Conservation (phyloP, 92 coral and sea anemone species). For the Plumapathes pennacea region DNA sequence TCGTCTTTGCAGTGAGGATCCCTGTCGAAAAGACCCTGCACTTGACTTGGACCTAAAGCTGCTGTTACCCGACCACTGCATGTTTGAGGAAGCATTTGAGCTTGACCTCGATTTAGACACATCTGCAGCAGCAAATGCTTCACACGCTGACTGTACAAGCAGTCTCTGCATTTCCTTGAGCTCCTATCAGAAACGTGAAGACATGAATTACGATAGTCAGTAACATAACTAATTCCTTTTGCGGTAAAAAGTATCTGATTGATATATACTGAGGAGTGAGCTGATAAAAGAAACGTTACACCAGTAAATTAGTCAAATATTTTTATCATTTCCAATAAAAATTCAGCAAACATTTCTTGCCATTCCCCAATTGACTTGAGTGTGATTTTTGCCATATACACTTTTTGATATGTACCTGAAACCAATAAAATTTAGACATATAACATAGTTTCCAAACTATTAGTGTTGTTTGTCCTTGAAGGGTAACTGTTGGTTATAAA, state of each 20-base stretch:
- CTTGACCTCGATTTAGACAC: constrained; percentile 89
- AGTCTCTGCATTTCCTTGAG: constrained; percentile 95
- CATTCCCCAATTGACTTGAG: too few species aligned
- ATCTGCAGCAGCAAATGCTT: constrained; percentile 87
- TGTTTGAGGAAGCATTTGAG: constrained; percentile 75
- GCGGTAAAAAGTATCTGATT: background rate
- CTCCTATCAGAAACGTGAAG: constrained; percentile 43
- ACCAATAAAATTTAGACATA: too few species aligned
- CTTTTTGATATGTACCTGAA: too few species aligned
- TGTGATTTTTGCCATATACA: too few species aligned
- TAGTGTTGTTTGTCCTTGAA: too few species aligned
- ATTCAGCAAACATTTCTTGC: too few species aligned
- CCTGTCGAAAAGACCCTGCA: constrained; percentile 52
- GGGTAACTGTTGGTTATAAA: too few species aligned
- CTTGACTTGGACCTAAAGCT: constrained; percentile 41
- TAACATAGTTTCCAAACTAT: too few species aligned
- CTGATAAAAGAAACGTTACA: background rate
- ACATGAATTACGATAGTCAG: background rate
- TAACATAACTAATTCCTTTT: too few species aligned
- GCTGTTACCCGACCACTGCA: constrained; percentile 27
- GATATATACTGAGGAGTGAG: background rate
- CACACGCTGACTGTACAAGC: constrained; percentile 96
- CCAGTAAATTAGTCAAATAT: too few species aligned
- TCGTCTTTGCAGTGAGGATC: constrained; percentile 34
- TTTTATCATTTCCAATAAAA: too few species aligned